A percentile compares a stretch with the other conserved stretches of the same genome.
Conservation (phyloP, 2,797 vertebrate species). For the Lepilemur septentrionalis region DNA sequence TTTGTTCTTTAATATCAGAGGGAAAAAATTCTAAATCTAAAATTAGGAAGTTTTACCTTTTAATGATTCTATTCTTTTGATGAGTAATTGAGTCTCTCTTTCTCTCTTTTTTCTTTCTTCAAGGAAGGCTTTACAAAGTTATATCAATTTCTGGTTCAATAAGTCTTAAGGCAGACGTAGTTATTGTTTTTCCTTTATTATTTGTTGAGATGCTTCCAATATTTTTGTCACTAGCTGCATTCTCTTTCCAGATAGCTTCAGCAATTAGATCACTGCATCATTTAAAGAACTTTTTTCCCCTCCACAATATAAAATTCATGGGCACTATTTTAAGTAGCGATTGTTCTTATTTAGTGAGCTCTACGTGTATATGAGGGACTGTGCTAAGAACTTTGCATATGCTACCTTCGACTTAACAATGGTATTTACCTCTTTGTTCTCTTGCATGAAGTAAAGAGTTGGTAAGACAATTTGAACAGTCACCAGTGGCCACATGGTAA, state of each 20-base stretch:
- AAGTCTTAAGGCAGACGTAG: neutral
- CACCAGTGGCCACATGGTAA: neutral
- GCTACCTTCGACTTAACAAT: neutral
- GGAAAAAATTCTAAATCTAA: neutral
- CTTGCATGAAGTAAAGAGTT: neutral
- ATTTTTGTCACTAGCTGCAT: neutral
- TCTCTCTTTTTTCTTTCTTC: neutral
- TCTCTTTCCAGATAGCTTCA: neutral
- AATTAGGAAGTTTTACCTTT: neutral
- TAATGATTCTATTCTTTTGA: neutral
- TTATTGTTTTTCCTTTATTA: neutral
- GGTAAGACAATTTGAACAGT: neutral
- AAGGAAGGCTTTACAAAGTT: neutral
- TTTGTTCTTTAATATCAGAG: neutral
- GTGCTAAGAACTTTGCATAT: neutral
- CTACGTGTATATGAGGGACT: neutral
- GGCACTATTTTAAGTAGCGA: neutral
- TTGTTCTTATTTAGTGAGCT: neutral
- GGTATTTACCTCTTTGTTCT: neutral
- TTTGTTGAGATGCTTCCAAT: neutral
- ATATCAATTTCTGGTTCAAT: neutral
- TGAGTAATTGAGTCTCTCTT: neutral
- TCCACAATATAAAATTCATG: neutral
- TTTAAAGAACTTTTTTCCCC: neutral
- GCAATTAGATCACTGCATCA: neutral